These are phyloP conservation scores for Zaprionus vittiger DNA, from an alignment of 1,140 invertebrate genomes.

Conservation along the genomic window DNA sequence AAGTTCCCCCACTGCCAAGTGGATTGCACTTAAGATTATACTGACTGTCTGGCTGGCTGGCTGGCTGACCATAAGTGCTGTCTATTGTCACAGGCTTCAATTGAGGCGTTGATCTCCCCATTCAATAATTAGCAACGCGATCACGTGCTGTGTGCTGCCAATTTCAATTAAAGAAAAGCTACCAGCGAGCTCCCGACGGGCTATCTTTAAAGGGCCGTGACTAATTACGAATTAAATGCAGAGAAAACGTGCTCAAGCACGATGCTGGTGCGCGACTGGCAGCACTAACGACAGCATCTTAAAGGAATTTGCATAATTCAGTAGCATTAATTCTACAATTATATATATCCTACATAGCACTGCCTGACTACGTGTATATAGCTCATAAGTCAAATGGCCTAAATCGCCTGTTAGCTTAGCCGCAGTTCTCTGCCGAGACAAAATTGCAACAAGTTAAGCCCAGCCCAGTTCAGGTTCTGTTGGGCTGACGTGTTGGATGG, in stretches of 20 bases:
- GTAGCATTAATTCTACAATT: conserved; percentile 3
- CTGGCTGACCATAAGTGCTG: conserved; percentile 33
- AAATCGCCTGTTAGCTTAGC: conserved; percentile 17
- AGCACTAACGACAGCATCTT: conserved; percentile 19
- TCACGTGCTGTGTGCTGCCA: conserved; percentile 73
- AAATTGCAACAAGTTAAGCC: conserved; percentile 70
- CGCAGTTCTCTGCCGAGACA: not conserved
- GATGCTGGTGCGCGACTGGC: not conserved
- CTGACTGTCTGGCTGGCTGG: not conserved
- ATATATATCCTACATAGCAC: not conserved
- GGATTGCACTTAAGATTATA: not conserved
- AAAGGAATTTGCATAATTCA: conserved; percentile 60
- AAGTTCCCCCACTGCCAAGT: not conserved
- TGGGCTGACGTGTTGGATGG: conserved; percentile 61
- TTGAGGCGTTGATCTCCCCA: conserved; percentile 18
- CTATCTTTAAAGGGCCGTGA: conserved; percentile 63
- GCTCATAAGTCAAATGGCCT: conserved; percentile 34
- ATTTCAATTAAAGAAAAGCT: conserved; percentile 71
- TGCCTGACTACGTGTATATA: not conserved
- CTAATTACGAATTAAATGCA: conserved; percentile 80
- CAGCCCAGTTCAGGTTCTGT: not conserved
- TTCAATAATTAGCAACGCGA: conserved; percentile 74
- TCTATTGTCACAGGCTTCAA: conserved; percentile 33
- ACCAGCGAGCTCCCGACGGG: not conserved
- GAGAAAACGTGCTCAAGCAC: conserved; percentile 68